A percentile compares a stretch with the other conserved stretches of the same genome.
phyloP scores from a whole-genome alignment of 2,888 invertebrate species.

The Schrankia costaestrigalis region DNA sequence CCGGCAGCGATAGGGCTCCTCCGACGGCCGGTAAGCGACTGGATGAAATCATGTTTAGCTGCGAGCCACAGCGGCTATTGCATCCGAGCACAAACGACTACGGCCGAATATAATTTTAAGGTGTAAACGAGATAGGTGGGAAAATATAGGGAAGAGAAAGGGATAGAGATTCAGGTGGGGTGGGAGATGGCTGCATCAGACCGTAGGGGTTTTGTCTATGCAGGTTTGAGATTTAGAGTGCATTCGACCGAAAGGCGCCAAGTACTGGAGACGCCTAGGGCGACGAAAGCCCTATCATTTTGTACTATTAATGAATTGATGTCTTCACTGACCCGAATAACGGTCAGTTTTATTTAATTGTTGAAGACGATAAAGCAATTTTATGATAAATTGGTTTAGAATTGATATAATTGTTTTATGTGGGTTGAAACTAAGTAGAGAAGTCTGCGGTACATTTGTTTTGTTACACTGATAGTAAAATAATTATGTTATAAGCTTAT shows the following conservation, averaged over 20 bases:
- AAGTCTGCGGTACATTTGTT: constrained; percentile 25
- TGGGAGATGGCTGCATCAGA: constrained; percentile 61
- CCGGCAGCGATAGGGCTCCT: constrained; percentile 60
- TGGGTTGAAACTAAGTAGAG: constrained; percentile 39
- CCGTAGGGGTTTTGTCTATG: constrained; percentile 62
- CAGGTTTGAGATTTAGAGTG: constrained; percentile 64
- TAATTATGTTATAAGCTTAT: constrained; percentile 50
- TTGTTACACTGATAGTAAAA: constrained; percentile 22
- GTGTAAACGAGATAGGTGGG: constrained; percentile 60
- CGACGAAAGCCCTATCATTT: constrained; percentile 53
- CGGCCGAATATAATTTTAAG: constrained; percentile 73
- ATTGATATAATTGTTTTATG: constrained; percentile 52
- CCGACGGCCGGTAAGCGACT: constrained; percentile 68
- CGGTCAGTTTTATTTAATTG: constrained; percentile 65
- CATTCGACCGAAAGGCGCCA: constrained; percentile 58
- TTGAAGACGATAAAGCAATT: constrained; percentile 58
- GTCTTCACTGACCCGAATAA: constrained; percentile 65
- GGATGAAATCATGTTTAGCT: constrained; percentile 76
- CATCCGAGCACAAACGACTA: constrained; percentile 75
- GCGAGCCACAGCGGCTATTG: constrained; percentile 78
- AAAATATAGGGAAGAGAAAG: constrained; percentile 43
- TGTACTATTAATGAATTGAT: constrained; percentile 63
- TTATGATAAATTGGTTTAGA: constrained; percentile 53
- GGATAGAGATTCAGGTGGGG: constrained; percentile 63
- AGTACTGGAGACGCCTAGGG: constrained; percentile 40